Conservation (phyloP, 2,888 invertebrate genomes). For the Stenchaetothrips biformis region DNA sequence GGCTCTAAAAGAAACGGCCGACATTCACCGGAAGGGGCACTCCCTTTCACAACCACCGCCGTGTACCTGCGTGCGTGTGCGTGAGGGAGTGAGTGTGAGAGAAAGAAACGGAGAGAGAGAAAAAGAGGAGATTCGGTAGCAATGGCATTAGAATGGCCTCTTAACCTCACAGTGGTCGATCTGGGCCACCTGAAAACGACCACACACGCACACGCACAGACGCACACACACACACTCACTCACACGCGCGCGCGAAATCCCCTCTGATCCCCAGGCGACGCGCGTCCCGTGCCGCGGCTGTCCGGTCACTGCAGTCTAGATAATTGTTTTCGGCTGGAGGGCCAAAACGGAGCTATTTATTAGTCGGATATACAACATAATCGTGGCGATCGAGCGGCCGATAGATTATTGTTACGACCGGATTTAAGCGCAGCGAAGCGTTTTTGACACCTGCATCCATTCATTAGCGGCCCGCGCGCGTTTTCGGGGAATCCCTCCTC, state of each 20-base stretch:
- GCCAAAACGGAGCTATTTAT: no score
- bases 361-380: no score
- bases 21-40: no score
- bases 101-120: no score
- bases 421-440: background rate
- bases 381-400: no score
- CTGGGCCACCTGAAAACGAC: background rate
- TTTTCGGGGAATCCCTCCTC: background rate
- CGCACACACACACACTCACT: background rate
- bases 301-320: background rate
- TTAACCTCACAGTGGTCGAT: background rate
- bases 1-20: no score
- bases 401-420: no score
- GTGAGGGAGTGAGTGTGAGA: no score
- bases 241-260: background rate
- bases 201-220: background rate
- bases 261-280: background rate
- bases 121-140: no score
- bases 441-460: slow-evolving; percentile 13
- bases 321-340: background rate
- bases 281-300: background rate
- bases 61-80: no score
- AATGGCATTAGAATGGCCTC: background rate
- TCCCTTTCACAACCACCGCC: no score
- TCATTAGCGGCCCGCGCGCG: background rate